Percentiles rank a stretch among this genome's conserved stretches.
phyloP scores from a whole-genome alignment of 1,140 invertebrate genomes.

The Parapsyche elsis region DNA sequence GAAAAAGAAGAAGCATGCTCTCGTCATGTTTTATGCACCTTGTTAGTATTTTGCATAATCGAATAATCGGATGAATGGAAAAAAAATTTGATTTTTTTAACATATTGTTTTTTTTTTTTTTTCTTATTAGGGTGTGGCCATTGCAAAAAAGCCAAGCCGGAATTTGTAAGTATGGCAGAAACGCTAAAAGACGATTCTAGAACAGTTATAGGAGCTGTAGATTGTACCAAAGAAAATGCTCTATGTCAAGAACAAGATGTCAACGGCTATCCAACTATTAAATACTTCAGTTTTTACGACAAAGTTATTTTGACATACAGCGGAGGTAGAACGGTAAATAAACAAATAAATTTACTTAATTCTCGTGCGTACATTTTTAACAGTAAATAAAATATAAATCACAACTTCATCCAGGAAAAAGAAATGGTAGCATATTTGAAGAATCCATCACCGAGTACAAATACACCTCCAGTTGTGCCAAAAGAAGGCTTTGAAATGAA shows the following conservation, averaged over 20 bases:
- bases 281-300: constrained; percentile 88
- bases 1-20: constrained; percentile 74
- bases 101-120: constrained; percentile 37
- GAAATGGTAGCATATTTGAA: constrained; percentile 77
- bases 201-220: constrained; percentile 83
- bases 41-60: constrained; percentile 71
- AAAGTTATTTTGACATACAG: constrained; percentile 75
- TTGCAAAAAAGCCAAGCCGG: constrained; percentile 89
- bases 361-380: constrained; percentile 23
- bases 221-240: constrained; percentile 77
- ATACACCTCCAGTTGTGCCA: constrained; percentile 58
- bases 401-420: constrained; percentile 62
- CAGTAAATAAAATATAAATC: constrained; percentile 24
- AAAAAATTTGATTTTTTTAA: background rate
- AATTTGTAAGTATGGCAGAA: constrained; percentile 81
- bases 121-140: constrained; percentile 85
- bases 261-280: constrained; percentile 87
- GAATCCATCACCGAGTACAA: constrained; percentile 68
- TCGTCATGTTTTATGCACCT: constrained; percentile 93
- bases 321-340: constrained; percentile 77
- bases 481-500: constrained; percentile 57
- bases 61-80: too few relatives aligned
- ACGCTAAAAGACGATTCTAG: constrained; percentile 77
- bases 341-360: too few relatives aligned
- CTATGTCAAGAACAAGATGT: constrained; percentile 80